phyloP scores from a whole-genome alignment of 37 sponge, comb jelly and placozoan species.

The Ephydatia muelleri region DNA sequence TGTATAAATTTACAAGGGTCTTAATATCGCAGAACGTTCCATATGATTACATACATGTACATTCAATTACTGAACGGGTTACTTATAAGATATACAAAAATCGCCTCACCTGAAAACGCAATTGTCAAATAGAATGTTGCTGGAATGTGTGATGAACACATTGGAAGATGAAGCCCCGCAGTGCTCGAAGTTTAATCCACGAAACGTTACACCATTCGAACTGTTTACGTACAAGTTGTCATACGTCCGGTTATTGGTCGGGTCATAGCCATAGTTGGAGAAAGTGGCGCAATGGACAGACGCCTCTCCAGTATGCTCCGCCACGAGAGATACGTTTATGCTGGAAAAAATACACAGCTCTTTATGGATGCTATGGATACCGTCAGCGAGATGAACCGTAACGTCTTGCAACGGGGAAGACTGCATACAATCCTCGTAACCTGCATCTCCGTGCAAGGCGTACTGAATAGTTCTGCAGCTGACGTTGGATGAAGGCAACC shows the following conservation, averaged over 20 bases:
- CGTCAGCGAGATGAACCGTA: background rate
- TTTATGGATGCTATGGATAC: background rate
- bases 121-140: constrained; percentile 29
- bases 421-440: background rate
- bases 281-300: constrained; percentile 40
- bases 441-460: background rate
- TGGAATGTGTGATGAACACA: constrained; percentile 33
- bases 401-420: background rate
- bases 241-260: background rate
- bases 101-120: constrained; percentile 65
- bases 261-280: background rate
- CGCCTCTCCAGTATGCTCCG: constrained; percentile 19
- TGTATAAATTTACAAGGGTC: too few relatives aligned
- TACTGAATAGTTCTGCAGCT: background rate
- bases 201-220: constrained; percentile 17
- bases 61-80: background rate
- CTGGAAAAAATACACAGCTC: constrained; percentile 5
- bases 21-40: background rate
- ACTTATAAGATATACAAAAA: background rate
- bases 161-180: constrained; percentile 66
- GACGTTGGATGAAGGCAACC: background rate
- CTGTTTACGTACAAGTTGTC: constrained; percentile 40
- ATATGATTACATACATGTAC: background rate
- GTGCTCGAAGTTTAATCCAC: constrained; percentile 50
- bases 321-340: constrained; percentile 34